Percentiles rank a stretch among this genome's conserved stretches.
phyloP scores from a whole-genome alignment of 2,113 vertebrate species.

The Nothoprocta pentlandii region DNA sequence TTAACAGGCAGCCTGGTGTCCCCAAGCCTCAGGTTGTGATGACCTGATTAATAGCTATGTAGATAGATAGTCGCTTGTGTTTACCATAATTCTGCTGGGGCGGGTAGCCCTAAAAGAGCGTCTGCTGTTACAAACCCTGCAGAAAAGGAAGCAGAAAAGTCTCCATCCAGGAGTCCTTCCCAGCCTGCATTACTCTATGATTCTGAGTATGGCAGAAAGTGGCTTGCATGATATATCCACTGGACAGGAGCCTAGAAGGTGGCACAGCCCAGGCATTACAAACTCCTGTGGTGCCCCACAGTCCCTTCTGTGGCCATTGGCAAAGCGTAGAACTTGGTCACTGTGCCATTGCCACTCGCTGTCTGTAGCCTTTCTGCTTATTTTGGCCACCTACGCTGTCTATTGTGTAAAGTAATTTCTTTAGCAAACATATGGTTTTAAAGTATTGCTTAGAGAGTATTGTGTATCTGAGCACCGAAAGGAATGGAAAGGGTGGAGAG shows the following conservation, averaged over 20 bases:
- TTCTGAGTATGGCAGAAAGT: not conserved
- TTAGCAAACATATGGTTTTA: not conserved
- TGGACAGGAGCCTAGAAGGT: not conserved
- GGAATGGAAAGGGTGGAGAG: not conserved
- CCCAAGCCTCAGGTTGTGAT: not conserved
- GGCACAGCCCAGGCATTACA: not conserved
- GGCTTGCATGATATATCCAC: not conserved
- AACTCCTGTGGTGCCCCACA: not conserved
- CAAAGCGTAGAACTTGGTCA: not conserved
- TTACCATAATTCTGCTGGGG: not conserved
- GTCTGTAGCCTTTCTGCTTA: not conserved
- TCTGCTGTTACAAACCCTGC: not conserved
- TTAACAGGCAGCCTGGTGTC: not conserved
- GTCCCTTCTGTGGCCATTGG: not conserved
- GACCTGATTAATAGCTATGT: not conserved
- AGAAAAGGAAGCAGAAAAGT: not conserved
- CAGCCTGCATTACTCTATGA: not conserved
- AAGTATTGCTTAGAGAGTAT: not conserved
- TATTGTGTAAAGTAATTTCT: not conserved
- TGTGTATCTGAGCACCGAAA: not conserved
- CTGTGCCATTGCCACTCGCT: not conserved
- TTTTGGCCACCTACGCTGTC: not conserved
- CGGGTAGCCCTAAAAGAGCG: not conserved
- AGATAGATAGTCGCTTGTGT: not conserved
- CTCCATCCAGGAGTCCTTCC: not conserved